Evolutionary conservation across 2,113 vertebrate species (phyloP).

Genomic region (Salvator merianae): DNA sequence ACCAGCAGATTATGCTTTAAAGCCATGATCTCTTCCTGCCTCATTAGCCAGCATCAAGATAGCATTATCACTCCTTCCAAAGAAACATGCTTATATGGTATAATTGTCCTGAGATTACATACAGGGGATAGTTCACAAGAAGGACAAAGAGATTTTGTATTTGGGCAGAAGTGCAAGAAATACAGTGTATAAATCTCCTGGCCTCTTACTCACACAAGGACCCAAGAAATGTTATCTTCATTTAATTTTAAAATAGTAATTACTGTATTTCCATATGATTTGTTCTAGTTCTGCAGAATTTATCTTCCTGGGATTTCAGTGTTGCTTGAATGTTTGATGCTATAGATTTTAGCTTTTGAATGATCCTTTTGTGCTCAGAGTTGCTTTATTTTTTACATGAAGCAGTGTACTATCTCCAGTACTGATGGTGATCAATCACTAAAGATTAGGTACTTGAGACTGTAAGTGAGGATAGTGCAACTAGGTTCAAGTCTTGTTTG

Average conservation of each 20-base stretch:
- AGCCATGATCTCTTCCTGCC: conserved; percentile 15
- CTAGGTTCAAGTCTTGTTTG: neutral
- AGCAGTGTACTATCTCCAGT: neutral
- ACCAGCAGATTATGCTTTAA: conserved; percentile 20
- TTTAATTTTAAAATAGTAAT: neutral
- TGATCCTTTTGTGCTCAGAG: neutral
- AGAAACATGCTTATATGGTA: conserved; percentile 7
- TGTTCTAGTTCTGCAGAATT: neutral
- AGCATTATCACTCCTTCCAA: conserved; percentile 24
- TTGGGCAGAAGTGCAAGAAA: neutral
- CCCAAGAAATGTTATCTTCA: neutral
- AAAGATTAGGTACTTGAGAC: no score
- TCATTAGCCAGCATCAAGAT: conserved; percentile 28
- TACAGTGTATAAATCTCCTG: neutral
- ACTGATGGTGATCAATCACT: no score
- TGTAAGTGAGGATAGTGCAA: no score
- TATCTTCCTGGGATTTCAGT: neutral
- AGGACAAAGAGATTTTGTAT: neutral
- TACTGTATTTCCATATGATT: neutral
- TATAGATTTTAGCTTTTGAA: neutral
- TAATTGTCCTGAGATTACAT: neutral
- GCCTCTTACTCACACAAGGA: neutral
- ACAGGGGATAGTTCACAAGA: conserved; percentile 1
- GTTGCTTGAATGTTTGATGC: neutral
- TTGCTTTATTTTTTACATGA: neutral